These are phyloP conservation scores for Halcyon leucocephala DNA, from an alignment of 2,797 vertebrate genomes.

Conservation along the genomic window DNA sequence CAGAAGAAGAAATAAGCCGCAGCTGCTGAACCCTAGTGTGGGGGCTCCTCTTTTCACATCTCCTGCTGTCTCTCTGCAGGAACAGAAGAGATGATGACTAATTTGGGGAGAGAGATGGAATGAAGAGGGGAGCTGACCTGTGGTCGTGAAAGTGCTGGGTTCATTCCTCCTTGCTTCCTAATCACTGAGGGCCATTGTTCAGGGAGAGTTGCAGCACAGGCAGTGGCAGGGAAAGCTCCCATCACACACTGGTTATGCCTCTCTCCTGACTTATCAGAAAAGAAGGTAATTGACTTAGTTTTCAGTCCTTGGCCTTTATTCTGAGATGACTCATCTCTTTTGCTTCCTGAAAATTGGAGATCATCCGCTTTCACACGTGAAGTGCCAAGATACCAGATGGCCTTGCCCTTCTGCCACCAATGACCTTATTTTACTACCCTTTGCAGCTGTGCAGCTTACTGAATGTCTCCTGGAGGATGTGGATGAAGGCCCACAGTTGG, in stretches of 20 bases:
- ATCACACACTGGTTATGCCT: background rate
- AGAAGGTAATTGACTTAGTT: conserved; percentile 25
- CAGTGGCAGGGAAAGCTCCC: background rate
- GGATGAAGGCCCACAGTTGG: background rate
- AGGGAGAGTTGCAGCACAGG: background rate
- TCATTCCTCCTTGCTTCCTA: background rate
- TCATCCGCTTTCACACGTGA: background rate
- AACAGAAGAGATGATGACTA: background rate
- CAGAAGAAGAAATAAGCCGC: background rate
- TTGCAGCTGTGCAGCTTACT: background rate
- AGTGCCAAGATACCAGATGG: background rate
- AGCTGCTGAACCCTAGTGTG: background rate
- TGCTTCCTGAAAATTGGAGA: background rate
- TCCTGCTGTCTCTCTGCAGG: background rate
- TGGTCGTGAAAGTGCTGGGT: background rate
- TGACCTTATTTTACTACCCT: background rate
- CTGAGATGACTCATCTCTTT: background rate
- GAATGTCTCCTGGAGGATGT: background rate
- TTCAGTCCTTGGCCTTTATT: background rate
- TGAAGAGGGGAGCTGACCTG: background rate
- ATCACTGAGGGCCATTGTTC: background rate
- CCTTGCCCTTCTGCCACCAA: background rate
- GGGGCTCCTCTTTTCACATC: background rate
- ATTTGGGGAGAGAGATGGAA: background rate
- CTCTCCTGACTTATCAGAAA: conserved; percentile 25